These are phyloP conservation scores for Periophthalmus magnuspinnatus DNA, from an alignment of 2,797 vertebrate genomes.

Conservation along the genomic window DNA sequence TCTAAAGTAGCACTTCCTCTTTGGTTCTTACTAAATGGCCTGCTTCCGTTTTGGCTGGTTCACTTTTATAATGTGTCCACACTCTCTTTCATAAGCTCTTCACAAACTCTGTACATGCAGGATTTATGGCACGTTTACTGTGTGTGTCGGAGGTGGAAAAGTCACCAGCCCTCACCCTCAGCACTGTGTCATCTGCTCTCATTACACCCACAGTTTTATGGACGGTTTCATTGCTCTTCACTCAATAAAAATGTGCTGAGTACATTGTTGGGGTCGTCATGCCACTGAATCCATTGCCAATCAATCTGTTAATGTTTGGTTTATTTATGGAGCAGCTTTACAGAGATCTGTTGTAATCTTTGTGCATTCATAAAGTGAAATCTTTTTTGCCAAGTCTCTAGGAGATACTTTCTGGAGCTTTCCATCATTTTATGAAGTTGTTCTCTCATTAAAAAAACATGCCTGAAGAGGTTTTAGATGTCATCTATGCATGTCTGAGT, in stretches of 20 bases:
- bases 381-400: too few species aligned
- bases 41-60: constrained; percentile 46
- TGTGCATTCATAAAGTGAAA: too few species aligned
- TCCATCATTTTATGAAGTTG: too few species aligned
- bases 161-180: constrained; percentile 30
- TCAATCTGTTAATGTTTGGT: neutral
- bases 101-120: neutral
- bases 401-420: too few species aligned
- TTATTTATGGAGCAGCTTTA: neutral
- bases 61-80: neutral
- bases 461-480: too few species aligned
- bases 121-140: neutral
- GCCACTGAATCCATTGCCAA: neutral
- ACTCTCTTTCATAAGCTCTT: neutral
- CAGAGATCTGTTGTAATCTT: too few species aligned
- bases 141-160: neutral
- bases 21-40: constrained; percentile 54
- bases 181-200: neutral
- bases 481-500: too few species aligned
- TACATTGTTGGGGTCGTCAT: constrained; percentile 21
- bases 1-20: constrained; percentile 15
- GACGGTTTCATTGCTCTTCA: neutral
- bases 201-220: neutral
- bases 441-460: too few species aligned
- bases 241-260: neutral